phyloP scores from a whole-genome alignment of 2,113 vertebrate species.

The Rhizomys pruinosus region DNA sequence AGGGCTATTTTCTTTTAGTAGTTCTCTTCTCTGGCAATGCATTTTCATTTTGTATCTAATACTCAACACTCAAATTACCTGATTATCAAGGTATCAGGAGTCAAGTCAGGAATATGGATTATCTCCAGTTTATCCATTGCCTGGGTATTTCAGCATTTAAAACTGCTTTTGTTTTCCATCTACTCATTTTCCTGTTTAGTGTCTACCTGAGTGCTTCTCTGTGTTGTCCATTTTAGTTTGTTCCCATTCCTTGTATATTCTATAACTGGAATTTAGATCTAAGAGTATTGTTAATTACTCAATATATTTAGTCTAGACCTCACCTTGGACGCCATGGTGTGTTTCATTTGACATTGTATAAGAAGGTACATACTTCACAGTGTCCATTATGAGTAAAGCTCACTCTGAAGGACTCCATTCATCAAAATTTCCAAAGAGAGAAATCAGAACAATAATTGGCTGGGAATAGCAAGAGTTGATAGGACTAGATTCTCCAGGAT shows the following conservation, averaged over 20 bases:
- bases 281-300: neutral
- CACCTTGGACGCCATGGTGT: neutral
- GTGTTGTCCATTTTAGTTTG: neutral
- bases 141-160: conserved; percentile 44
- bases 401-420: neutral
- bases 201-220: neutral
- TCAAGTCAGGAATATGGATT: neutral
- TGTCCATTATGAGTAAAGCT: neutral
- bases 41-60: neutral
- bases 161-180: conserved; percentile 6
- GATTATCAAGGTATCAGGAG: neutral
- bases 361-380: neutral
- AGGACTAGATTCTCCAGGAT: neutral
- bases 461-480: neutral
- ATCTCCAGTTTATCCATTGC: neutral
- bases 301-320: neutral
- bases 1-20: conserved; percentile 1
- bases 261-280: neutral
- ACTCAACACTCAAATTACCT: neutral
- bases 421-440: neutral
- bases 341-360: neutral
- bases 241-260: conserved; percentile 7
- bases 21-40: neutral
- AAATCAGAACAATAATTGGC: neutral
- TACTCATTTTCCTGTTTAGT: neutral